A percentile compares a stretch with the other conserved stretches of the same genome.
Conservation (phyloP, 2,888 invertebrate genomes). For the Agrochola lychnidis region DNA sequence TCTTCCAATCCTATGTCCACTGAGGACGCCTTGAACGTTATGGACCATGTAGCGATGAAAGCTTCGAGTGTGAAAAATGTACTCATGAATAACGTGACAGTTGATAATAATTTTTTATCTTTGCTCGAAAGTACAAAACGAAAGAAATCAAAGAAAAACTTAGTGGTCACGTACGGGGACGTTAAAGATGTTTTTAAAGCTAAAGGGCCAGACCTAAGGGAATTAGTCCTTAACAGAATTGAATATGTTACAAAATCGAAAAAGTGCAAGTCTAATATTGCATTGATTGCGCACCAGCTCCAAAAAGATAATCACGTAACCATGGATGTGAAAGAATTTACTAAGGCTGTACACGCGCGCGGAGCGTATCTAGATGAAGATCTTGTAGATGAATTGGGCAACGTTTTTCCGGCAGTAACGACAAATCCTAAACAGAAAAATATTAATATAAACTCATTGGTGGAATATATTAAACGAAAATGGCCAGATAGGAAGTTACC, state of each 20-base stretch:
- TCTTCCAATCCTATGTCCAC: conserved; percentile 79
- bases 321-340: conserved; percentile 71
- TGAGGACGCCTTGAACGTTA: conserved; percentile 72
- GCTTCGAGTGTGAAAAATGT: conserved; percentile 74
- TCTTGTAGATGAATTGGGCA: conserved; percentile 73
- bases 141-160: conserved; percentile 69
- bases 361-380: conserved; percentile 72
- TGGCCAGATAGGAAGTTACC: conserved; percentile 82
- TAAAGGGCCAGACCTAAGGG: conserved; percentile 72
- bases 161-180: conserved; percentile 75
- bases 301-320: conserved; percentile 70
- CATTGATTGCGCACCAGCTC: conserved; percentile 72
- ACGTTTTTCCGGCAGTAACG: conserved; percentile 72
- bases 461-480: conserved; percentile 77
- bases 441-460: conserved; percentile 72
- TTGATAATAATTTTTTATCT: conserved; percentile 71
- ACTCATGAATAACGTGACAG: conserved; percentile 76
- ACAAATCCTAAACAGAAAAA: conserved; percentile 69
- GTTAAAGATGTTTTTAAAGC: conserved; percentile 63
- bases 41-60: conserved; percentile 69
- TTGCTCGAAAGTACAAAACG: conserved; percentile 66
- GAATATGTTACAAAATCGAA: conserved; percentile 75
- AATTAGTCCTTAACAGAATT: conserved; percentile 77
- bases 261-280: conserved; percentile 74
- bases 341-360: conserved; percentile 48